A percentile compares a stretch with the other conserved stretches of the same genome.
Evolutionary conservation across 2,888 invertebrate species (phyloP).

Genomic region (Tinea pellionella): DNA sequence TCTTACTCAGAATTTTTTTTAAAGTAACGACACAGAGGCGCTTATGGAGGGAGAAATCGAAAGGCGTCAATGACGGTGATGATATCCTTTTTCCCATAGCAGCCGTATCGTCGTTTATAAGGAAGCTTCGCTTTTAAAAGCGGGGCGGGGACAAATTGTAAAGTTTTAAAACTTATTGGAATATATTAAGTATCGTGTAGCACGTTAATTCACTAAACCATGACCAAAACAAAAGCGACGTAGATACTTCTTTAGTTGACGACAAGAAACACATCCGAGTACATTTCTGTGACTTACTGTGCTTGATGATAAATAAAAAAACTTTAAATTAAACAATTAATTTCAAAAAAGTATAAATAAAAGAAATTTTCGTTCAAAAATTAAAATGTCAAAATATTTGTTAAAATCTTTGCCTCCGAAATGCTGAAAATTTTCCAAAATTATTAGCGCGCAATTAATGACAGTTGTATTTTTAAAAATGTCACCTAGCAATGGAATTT

Average conservation of each 20-base stretch:
- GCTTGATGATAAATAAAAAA: background rate
- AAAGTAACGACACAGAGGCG: no score
- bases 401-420: no score
- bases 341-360: background rate
- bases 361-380: background rate
- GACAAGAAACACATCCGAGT: conserved; percentile 52
- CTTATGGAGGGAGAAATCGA: no score
- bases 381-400: background rate
- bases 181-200: conserved; percentile 26
- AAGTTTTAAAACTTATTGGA: no score
- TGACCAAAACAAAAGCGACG: conserved; percentile 61
- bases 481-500: background rate
- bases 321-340: background rate
- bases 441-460: background rate
- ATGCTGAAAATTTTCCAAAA: no score
- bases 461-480: conserved; percentile 4
- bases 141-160: no score
- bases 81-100: no score
- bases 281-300: conserved; percentile 35
- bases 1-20: no score
- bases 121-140: no score
- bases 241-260: conserved; percentile 57
- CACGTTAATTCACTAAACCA: conserved; percentile 46
- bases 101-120: no score
- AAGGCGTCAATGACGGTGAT: no score